phyloP scores from a whole-genome alignment of 2,113 vertebrate genomes.

The Psittacula cyanocephala region DNA sequence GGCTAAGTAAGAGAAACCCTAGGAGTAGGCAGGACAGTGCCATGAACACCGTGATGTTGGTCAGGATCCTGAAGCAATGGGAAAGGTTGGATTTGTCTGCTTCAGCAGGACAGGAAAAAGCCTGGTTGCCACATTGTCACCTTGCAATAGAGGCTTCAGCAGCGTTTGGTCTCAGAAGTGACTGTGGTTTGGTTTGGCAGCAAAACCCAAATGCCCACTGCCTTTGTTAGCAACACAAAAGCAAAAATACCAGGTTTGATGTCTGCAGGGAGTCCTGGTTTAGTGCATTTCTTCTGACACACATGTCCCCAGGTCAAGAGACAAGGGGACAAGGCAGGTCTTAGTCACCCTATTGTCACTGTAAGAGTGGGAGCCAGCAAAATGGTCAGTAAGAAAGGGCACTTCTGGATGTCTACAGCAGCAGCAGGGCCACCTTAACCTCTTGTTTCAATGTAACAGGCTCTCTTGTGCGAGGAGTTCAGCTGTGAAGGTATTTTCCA shows the following conservation, averaged over 20 bases:
- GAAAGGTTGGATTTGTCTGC: not conserved
- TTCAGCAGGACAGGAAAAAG: not conserved
- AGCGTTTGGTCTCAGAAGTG: not conserved
- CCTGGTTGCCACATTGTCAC: not conserved
- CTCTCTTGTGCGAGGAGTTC: not conserved
- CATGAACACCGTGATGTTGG: rapidly evolving
- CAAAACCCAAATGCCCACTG: rapidly evolving
- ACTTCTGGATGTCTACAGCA: not conserved
- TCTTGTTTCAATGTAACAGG: not conserved
- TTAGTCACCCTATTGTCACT: not conserved
- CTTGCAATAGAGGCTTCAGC: not conserved
- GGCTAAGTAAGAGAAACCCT: not conserved
- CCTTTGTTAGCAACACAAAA: not conserved
- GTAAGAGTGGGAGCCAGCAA: not conserved
- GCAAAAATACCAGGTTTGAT: rapidly evolving
- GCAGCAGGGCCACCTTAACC: not conserved
- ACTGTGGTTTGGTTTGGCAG: rapidly evolving
- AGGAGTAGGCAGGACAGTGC: not conserved
- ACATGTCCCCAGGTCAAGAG: not conserved
- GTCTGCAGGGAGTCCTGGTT: rapidly evolving
- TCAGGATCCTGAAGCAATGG: not conserved
- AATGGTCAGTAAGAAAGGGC: not conserved
- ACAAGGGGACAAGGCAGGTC: not conserved
- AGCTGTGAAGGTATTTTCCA: not conserved
- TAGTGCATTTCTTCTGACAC: not conserved